These are phyloP conservation scores for Andrena flavipes DNA, from an alignment of 2,888 invertebrate species.

Conservation along the genomic window DNA sequence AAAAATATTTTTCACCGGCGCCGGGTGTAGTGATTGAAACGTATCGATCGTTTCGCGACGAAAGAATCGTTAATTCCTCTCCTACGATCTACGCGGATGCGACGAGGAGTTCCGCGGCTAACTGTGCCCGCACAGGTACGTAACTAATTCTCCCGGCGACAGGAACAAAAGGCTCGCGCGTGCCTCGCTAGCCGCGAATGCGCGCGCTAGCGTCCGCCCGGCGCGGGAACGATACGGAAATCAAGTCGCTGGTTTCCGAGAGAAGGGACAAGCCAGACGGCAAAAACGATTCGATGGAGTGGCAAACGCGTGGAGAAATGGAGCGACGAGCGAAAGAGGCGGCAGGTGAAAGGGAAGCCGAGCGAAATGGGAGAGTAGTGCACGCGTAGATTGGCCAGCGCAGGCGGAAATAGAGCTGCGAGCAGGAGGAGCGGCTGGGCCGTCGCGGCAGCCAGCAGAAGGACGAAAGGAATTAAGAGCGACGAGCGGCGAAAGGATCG, in stretches of 20 bases:
- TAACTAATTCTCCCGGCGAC: too few relatives aligned
- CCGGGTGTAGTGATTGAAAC: background rate
- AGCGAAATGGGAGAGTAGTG: background rate
- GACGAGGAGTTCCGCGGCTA: too few relatives aligned
- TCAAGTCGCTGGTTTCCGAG: constrained; percentile 9
- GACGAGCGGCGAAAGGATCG: constrained; percentile 27
- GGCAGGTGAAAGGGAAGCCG: constrained; percentile 22
- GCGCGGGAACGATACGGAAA: constrained; percentile 1
- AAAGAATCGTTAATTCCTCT: background rate
- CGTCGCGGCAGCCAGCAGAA: constrained; percentile 14
- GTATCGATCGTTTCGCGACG: background rate
- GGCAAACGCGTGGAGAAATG: constrained; percentile 20
- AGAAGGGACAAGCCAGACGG: background rate
- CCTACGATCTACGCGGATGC: background rate
- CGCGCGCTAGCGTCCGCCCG: background rate
- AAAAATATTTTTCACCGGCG: background rate
- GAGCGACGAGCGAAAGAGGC: constrained; percentile 16
- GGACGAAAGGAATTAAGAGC: constrained; percentile 17
- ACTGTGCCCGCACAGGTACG: too few relatives aligned
- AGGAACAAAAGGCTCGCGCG: background rate
- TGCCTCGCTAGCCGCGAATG: background rate
- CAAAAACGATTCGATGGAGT: constrained; percentile 21
- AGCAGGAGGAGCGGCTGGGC: background rate
- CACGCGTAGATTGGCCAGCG: constrained; percentile 7
- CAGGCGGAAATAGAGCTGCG: constrained; percentile 29